Evolutionary conservation across 1,140 invertebrate genomes (phyloP).

Genomic region (Eumeta japonica): DNA sequence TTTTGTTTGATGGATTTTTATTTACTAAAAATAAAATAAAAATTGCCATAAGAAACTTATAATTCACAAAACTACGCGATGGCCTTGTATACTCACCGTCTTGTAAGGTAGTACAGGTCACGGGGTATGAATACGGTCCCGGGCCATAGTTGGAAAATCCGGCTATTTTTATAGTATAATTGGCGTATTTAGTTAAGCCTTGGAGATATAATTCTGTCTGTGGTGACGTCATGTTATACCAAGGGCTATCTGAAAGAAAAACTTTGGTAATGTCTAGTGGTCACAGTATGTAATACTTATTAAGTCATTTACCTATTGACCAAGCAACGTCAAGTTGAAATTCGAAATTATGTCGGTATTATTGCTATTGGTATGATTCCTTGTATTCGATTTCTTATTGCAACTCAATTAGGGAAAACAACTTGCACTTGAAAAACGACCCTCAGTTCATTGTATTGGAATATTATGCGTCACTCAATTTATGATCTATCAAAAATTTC

Average conservation of each 20-base stretch:
- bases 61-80: not conserved
- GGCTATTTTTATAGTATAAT: slow-evolving; percentile 81
- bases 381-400: too few species aligned
- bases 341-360: not conserved
- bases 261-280: not conserved
- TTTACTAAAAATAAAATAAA: too few species aligned
- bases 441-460: too few species aligned
- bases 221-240: slow-evolving; percentile 39
- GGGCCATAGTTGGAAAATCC: slow-evolving; percentile 82
- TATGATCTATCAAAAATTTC: too few species aligned
- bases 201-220: slow-evolving; percentile 71
- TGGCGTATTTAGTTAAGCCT: slow-evolving; percentile 71
- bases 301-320: slow-evolving; percentile 21
- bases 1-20: too few species aligned
- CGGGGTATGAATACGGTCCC: slow-evolving; percentile 71
- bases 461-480: too few species aligned
- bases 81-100: slow-evolving; percentile 64
- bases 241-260: slow-evolving; percentile 48
- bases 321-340: not conserved
- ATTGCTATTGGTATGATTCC: not conserved
- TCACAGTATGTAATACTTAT: not conserved
- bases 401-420: too few species aligned
- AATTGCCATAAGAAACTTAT: too few species aligned
- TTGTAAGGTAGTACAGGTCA: slow-evolving; percentile 79
- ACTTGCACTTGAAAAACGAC: too few species aligned